Evolutionary conservation across 2,888 invertebrate genomes (phyloP), one percentile per base, ranked within the genome.

Genomic region (Sipha maydis): DNA sequence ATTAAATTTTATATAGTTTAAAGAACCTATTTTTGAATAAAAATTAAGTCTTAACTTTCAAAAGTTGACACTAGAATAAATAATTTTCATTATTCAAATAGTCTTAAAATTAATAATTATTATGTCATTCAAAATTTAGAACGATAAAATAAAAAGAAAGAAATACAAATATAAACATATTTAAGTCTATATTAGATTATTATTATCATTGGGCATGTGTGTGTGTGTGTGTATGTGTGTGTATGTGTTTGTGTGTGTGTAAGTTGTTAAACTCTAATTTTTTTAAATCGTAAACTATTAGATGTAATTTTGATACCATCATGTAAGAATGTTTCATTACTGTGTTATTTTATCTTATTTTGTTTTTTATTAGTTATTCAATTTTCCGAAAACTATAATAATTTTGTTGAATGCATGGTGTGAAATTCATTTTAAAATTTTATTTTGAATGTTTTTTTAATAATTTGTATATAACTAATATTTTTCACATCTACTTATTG

Each of bases 381-480:
- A 25, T 80, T 67, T 19, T n/a, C 1, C 19, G n/a, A 84, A 28
- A n/a, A 1, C 38, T 11, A 76, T 83, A 71, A 69, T 73, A 11
- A 76, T 67, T 61, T 67, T 77, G 76, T 76, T 76, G 0, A 41
- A 48, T 85, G 84, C 84, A 85, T 85, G 9, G 34, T 75, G 21
- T 77, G 41, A 19, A 75, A 38, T 25, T 19, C 19, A 3, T 21
- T n/a, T n/a, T n/a, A n/a, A n/a, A n/a, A 73, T 31, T 0, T 54
- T 56, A 56, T 83, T 34, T 83, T 69, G n/a, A 69, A 48, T 71
- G 48, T 71, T 48, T 25, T 83, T 69, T 83, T 69, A 21, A 31
- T n/a, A n/a, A n/a, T n/a, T n/a, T n/a, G n/a, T n/a, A n/a, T n/a
- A n/a, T n/a, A n/a, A n/a, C n/a, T n/a, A n/a, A n/a, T n/a, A n/a